phyloP scores from a whole-genome alignment of 2,113 vertebrate species.

The Pogonocichla stellata region DNA sequence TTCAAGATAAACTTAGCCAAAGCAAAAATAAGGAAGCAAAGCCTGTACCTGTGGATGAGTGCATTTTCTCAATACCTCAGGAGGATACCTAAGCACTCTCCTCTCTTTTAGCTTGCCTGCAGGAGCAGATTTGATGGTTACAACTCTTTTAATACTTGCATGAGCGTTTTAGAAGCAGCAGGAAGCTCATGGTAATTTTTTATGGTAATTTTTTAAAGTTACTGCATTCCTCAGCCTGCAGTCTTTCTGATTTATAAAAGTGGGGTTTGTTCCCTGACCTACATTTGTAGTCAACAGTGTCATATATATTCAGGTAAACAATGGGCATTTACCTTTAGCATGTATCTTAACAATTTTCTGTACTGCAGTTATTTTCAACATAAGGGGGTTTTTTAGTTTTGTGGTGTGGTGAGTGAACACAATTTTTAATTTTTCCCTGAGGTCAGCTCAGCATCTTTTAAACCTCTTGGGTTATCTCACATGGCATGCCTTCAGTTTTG shows the following conservation, averaged over 20 bases:
- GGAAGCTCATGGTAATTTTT: not conserved
- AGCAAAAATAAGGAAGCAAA: not conserved
- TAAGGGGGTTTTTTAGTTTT: not conserved
- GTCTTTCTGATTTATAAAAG: not conserved
- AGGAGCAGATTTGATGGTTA: not conserved
- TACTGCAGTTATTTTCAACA: not conserved
- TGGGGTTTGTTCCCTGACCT: not conserved
- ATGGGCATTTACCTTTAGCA: rapidly evolving
- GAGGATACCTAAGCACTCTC: not conserved
- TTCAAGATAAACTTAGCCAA: not conserved
- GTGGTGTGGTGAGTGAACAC: not conserved
- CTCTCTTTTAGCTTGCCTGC: not conserved
- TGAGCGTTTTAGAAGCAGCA: not conserved
- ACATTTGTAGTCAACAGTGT: not conserved
- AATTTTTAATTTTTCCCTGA: not conserved
- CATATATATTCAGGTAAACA: not conserved
- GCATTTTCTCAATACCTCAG: not conserved
- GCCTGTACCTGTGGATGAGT: not conserved
- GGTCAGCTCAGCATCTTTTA: not conserved
- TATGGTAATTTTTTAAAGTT: not conserved
- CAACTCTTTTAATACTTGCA: not conserved
- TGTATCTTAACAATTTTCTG: not conserved
- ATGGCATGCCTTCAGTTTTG: not conserved
- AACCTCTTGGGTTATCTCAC: not conserved
- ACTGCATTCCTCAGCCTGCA: not conserved